Evolutionary conservation across 2,888 invertebrate species (phyloP).

Genomic region (Rutpela maculata): DNA sequence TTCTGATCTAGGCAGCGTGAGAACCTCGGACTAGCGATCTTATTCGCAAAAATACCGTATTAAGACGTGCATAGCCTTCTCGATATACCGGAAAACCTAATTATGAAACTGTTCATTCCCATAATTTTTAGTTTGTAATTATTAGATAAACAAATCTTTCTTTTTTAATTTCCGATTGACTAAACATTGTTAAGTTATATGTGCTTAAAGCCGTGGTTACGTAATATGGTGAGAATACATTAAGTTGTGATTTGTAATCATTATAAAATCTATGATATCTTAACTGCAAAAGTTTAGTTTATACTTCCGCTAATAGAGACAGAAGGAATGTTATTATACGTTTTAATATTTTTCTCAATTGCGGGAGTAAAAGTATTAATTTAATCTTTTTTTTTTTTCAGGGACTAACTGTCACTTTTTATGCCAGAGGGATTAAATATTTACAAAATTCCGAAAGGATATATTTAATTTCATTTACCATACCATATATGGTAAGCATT

Average conservation of each 20-base stretch:
- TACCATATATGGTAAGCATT: no score
- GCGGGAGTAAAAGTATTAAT: no score
- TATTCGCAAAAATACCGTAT: constrained; percentile 61
- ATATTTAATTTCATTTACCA: no score
- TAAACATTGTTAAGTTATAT: constrained; percentile 26
- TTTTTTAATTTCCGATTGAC: constrained; percentile 26
- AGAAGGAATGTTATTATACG: no score
- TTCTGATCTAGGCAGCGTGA: constrained; percentile 63
- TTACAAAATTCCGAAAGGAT: no score
- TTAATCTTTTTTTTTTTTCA: no score
- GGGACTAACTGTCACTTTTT: no score
- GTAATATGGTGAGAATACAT: constrained; percentile 16
- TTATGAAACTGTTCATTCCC: constrained; percentile 40
- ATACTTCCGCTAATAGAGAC: background rate
- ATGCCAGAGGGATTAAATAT: no score
- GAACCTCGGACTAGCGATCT: constrained; percentile 53
- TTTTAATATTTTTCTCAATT: no score
- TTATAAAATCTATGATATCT: background rate
- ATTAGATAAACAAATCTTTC: constrained; percentile 36
- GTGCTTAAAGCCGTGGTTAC: constrained; percentile 5
- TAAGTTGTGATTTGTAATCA: background rate
- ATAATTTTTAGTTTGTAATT: constrained; percentile 41
- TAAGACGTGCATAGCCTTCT: constrained; percentile 61
- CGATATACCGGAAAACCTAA: constrained; percentile 51
- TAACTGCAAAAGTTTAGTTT: background rate